Evolutionary conservation across 2,797 vertebrate genomes (phyloP).

Genomic region (Chelmon rostratus): DNA sequence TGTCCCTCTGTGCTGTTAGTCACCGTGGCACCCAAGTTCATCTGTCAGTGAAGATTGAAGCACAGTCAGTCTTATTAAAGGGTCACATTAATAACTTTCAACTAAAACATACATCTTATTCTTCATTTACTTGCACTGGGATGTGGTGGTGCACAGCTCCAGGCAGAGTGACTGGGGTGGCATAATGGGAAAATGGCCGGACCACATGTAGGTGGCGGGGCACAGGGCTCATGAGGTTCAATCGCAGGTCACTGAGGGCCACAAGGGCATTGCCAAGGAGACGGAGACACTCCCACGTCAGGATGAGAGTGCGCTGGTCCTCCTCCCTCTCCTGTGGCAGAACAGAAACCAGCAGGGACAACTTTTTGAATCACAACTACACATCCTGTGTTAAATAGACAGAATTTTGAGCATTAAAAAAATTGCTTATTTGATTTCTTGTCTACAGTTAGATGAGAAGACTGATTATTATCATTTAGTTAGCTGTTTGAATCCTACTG

Average conservation of each 20-base stretch:
- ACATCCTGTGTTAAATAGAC: not conserved
- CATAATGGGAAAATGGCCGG: constrained; percentile 93
- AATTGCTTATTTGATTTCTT: not conserved
- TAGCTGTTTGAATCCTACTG: constrained; percentile 79
- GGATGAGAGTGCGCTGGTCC: constrained; percentile 90
- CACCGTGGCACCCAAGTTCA: constrained; percentile 92
- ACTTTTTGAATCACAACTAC: not conserved
- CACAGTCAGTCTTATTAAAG: not conserved
- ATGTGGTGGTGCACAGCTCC: constrained; percentile 90
- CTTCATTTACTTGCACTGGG: constrained; percentile 81
- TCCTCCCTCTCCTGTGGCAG: constrained; percentile 88
- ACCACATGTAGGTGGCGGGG: constrained; percentile 93
- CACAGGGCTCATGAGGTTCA: constrained; percentile 89
- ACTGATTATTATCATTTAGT: not conserved
- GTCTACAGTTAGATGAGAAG: not conserved
- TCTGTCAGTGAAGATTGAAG: constrained; percentile 74
- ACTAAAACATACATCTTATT: not conserved
- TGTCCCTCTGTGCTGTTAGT: constrained; percentile 88
- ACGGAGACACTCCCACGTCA: constrained; percentile 92
- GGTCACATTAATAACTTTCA: not conserved
- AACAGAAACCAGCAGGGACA: not conserved
- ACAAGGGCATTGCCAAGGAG: constrained; percentile 93
- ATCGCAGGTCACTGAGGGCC: constrained; percentile 91
- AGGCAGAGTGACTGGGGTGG: constrained; percentile 89
- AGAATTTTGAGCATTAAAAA: not conserved